These are phyloP conservation scores for Eulemur mongoz DNA, from an alignment of 2,797 vertebrate genomes.

Conservation along the genomic window DNA sequence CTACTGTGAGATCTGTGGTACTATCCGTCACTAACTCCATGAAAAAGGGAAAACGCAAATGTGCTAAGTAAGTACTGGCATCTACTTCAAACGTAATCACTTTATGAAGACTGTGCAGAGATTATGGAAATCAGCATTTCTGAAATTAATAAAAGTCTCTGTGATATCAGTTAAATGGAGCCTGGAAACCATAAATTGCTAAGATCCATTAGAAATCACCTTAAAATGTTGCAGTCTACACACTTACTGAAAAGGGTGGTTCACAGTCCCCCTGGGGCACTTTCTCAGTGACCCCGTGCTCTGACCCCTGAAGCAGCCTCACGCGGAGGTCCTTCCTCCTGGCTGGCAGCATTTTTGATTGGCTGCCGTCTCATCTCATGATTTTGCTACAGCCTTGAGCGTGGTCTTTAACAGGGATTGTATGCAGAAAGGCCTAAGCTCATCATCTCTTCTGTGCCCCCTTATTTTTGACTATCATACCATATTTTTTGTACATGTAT, in stretches of 20 bases:
- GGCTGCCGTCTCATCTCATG: too few species aligned
- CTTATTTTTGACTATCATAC: background rate
- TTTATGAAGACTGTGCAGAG: background rate
- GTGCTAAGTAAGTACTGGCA: background rate
- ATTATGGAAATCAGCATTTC: background rate
- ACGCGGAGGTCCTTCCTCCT: background rate
- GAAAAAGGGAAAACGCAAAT: background rate
- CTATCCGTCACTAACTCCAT: background rate
- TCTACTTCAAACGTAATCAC: background rate
- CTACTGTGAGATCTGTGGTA: fast-evolving
- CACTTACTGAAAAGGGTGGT: background rate
- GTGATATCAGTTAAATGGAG: background rate
- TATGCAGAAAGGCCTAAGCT: background rate
- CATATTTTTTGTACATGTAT: background rate
- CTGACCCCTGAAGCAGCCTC: background rate
- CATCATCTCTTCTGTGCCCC: background rate
- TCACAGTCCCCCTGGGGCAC: background rate
- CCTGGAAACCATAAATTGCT: background rate
- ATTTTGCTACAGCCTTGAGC: background rate
- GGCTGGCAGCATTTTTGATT: background rate
- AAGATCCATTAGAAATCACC: background rate
- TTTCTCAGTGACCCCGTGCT: background rate
- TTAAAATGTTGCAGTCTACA: background rate
- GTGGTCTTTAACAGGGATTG: background rate
- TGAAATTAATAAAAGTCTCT: background rate